A percentile compares a stretch with the other conserved stretches of the same genome.
These are phyloP conservation scores for Athene noctua DNA, from an alignment of 2,113 vertebrate genomes.

Conservation along the genomic window DNA sequence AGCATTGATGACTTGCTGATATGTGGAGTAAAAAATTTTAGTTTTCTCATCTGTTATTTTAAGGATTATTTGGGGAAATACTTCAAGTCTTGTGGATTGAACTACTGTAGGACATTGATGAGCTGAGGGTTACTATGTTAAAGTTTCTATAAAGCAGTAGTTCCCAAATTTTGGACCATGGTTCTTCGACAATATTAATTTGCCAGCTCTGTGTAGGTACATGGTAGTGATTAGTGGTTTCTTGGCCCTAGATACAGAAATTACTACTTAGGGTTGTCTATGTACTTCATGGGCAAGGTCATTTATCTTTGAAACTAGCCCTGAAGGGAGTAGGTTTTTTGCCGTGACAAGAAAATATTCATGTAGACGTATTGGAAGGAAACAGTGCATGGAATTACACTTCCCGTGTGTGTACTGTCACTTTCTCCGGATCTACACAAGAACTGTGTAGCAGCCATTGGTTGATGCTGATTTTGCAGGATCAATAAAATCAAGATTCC, in stretches of 20 bases:
- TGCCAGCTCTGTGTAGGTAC: neutral
- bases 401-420: neutral
- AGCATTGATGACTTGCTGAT: neutral
- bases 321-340: neutral
- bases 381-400: neutral
- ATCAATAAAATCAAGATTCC: neutral
- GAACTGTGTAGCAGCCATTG: neutral
- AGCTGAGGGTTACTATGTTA: neutral
- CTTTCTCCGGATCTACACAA: neutral
- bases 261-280: neutral
- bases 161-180: neutral
- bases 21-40: neutral
- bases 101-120: neutral
- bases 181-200: neutral
- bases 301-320: neutral
- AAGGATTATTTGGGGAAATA: neutral
- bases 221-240: neutral
- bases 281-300: neutral
- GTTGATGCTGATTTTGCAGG: neutral
- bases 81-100: neutral
- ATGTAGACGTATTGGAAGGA: fast-evolving
- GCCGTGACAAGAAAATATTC: neutral
- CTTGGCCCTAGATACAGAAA: neutral
- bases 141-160: neutral
- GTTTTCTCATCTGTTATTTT: neutral